Evolutionary conservation across 1,140 invertebrate genomes (phyloP), one percentile per base, ranked within the genome.

Genomic region (Chelonus insularis): DNA sequence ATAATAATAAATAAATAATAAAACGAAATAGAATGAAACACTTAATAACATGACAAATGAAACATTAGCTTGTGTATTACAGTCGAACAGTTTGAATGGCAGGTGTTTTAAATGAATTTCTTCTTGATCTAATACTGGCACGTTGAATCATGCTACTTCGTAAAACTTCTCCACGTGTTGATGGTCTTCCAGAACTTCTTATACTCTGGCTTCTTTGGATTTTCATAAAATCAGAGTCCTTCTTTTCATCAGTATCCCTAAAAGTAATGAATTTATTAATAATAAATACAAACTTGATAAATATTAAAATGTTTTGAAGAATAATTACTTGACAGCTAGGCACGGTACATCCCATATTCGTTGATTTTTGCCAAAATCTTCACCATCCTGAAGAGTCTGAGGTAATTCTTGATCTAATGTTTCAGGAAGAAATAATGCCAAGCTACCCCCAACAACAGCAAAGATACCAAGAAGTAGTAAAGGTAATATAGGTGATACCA

Each of bases 321-420:
- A 56, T 45, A 74, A 76, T 78, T 73, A 86, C 86, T 83, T 86
- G 55, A 82, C 25, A 29, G 3, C 82, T 59, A 87, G 82, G 68
- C 90, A 92, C n/a, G 91, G 92, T 63, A 88, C 86, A 62, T 92
- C 89, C 85, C 89, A 91, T 63, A 93, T 87, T 66, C 83, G 86
- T 71, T 93, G 91, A 58, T 90, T 84, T 41, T 84, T 87, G 29
- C 92, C 92, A 70, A 94, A 95, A 64, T 90, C 84, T 81, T 95
- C 92, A 6, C 91, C 92, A 72, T 95, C 92, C 56, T 87, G 86
- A 1, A 95, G 73, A 0, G 91, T 92, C 70, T 93, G 90, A 0
- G 93, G 92, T 55, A 94, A 79, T 66, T 92, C 91, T 41, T 90
- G 87, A 67, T 91, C 86, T 63, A 93, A 81, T 0, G 93, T 95